Evolutionary conservation across 1,140 invertebrate species (phyloP), one percentile per base, ranked within the genome.

Genomic region (Spodoptera litura): DNA sequence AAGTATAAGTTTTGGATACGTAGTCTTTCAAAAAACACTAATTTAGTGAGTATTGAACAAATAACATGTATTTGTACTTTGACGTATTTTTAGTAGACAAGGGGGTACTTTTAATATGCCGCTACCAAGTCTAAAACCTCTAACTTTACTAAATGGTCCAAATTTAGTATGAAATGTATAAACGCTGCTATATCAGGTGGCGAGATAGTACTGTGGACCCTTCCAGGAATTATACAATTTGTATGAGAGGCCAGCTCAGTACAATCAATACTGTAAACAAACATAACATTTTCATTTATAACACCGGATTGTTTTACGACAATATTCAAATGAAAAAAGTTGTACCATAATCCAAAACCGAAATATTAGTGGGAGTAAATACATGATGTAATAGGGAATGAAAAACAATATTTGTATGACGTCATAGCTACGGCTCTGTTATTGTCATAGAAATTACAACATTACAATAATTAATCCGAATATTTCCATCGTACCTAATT

Each of bases 381-480:
- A 38, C 38, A 4, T 55, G 49, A 31, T n/a, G 31, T 27, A 27
- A 49, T 12, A 6, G 20, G 31, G 87, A 85, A 90, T 82, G 66
- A 83, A 85, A 87, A 88, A 87, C 76, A 80, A 87, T 44, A 87
- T 83, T 81, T 80, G 83, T 25, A 81, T 83, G 78, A 83, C 55
- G 56, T 61, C 77, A 71, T 83, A 79, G 61, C 79, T 78, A 83
- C 58, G 52, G 27, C 70, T 75, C 76, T 84, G 83, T 91, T 93
- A 93, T 93, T 93, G 91, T 93, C 91, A 89, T 91, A 89, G 84
- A 91, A n/a, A n/a, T n/a, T n/a, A 90, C 88, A 87, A 88, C n/a
- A n/a, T 88, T 89, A 85, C 70, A 81, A 80, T 84, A 85, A 85
- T 83, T 68, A 81, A 70, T 70, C 81, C 75, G 79, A 81, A 79